Percentiles rank a stretch among this genome's conserved stretches.
phyloP scores from a whole-genome alignment of 2,888 invertebrate genomes.

The Sussaba pulchella region DNA sequence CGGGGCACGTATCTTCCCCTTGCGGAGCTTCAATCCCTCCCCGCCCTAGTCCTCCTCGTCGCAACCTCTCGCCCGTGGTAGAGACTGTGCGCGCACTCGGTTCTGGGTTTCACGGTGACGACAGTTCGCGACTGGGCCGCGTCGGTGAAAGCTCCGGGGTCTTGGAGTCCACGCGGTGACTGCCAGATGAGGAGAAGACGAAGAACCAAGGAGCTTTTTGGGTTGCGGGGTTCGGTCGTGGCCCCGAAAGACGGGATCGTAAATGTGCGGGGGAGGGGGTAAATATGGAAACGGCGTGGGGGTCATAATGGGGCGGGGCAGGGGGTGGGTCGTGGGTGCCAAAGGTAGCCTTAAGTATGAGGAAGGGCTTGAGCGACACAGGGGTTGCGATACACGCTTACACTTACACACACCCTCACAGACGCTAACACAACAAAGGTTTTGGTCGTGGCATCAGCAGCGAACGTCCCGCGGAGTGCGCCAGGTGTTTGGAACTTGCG shows the following conservation, averaged over 20 bases:
- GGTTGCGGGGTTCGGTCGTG: no score
- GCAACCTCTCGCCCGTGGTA: no score
- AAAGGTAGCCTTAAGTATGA: no score
- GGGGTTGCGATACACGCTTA: no score
- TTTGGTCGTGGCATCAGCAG: slow-evolving; percentile 55
- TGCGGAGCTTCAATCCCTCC: slow-evolving; percentile 36
- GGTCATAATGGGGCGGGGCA: no score
- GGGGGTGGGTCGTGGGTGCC: no score
- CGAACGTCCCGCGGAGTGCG: slow-evolving; percentile 43
- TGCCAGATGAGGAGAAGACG: slow-evolving; percentile 48
- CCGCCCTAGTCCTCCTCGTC: no score
- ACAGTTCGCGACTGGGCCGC: slow-evolving; percentile 58
- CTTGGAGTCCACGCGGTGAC: slow-evolving; percentile 29
- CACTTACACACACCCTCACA: no score
- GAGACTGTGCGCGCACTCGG: slow-evolving; percentile 23
- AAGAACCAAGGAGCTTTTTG: no score
- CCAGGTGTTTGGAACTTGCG: slow-evolving; percentile 68
- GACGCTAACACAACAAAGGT: slow-evolving; percentile 30
- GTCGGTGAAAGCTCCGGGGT: slow-evolving; percentile 10
- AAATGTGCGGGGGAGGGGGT: no score
- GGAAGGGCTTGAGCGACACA: no score
- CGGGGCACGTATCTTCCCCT: slow-evolving; percentile 54
- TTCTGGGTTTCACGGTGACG: slow-evolving; percentile 59
- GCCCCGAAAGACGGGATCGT: not conserved
- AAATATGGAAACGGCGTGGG: no score